These are phyloP conservation scores for Thamnaconus septentrionalis DNA, from an alignment of 2,113 vertebrate genomes.

Conservation along the genomic window DNA sequence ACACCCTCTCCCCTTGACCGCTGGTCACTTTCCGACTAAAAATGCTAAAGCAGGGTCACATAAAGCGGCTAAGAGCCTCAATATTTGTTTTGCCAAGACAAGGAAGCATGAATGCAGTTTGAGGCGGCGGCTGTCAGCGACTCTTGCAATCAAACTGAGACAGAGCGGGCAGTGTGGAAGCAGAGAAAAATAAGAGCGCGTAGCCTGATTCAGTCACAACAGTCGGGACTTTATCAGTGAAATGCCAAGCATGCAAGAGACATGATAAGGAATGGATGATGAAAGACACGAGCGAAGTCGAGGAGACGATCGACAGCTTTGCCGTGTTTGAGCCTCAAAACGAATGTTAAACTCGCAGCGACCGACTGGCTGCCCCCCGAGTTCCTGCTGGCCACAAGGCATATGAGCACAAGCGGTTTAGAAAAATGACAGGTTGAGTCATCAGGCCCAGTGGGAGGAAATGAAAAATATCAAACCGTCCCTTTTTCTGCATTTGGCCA, in stretches of 20 bases:
- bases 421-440: background rate
- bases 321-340: too few relatives aligned
- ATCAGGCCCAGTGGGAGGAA: too few relatives aligned
- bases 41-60: too few relatives aligned
- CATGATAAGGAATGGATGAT: background rate
- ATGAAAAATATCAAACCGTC: too few relatives aligned
- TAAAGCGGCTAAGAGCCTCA: too few relatives aligned
- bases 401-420: background rate
- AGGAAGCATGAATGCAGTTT: slow-evolving; percentile 37
- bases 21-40: too few relatives aligned
- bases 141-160: slow-evolving; percentile 33
- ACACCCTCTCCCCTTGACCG: too few relatives aligned
- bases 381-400: background rate
- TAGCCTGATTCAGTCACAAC: slow-evolving; percentile 27
- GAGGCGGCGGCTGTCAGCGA: slow-evolving; percentile 34
- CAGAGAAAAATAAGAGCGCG: slow-evolving; percentile 3
- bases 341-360: too few relatives aligned
- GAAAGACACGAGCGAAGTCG: too few relatives aligned
- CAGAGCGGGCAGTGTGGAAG: slow-evolving; percentile 27
- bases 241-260: slow-evolving; percentile 10
- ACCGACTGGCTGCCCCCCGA: background rate
- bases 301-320: too few relatives aligned
- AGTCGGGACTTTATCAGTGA: slow-evolving; percentile 19
- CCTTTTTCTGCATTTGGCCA: too few relatives aligned
- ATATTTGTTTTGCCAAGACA: slow-evolving; percentile 45